These are phyloP conservation scores for Pseudocheirus occidentalis DNA, from an alignment of 2,797 vertebrate genomes.

Conservation along the genomic window DNA sequence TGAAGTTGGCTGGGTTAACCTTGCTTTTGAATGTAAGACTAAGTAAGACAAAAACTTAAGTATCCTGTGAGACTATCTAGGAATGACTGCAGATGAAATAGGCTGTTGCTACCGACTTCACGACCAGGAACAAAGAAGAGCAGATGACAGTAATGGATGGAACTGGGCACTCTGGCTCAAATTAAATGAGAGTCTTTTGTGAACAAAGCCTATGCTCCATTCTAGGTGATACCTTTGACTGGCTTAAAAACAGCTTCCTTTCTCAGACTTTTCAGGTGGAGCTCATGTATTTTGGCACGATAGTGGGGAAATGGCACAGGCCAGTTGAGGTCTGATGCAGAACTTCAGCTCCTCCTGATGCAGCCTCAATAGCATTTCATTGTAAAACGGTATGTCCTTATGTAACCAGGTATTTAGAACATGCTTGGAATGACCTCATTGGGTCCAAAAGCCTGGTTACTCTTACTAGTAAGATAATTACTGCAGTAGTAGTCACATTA, in stretches of 20 bases:
- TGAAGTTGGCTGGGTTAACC: conserved; percentile 16
- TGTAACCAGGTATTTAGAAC: background rate
- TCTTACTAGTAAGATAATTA: background rate
- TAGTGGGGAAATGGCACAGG: background rate
- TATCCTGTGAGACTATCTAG: conserved; percentile 48
- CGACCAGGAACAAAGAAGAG: background rate
- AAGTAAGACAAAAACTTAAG: background rate
- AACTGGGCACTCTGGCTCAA: background rate
- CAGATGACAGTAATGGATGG: rapidly evolving
- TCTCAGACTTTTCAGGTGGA: background rate
- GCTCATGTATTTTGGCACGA: conserved; percentile 15
- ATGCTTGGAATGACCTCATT: background rate
- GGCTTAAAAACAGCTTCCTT: background rate
- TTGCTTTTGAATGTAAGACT: background rate
- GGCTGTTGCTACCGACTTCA: background rate
- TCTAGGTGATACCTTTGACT: background rate
- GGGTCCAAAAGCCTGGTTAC: background rate
- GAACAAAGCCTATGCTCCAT: background rate
- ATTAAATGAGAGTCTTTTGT: too few species aligned
- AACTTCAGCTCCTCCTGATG: background rate
- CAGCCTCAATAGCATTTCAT: conserved; percentile 16
- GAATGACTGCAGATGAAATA: conserved; percentile 9
- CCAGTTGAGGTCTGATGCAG: background rate
- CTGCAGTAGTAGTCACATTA: background rate
- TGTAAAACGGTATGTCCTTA: background rate